Evolutionary conservation across 2,888 invertebrate species (phyloP).

Genomic region (Ceramica pisi): DNA sequence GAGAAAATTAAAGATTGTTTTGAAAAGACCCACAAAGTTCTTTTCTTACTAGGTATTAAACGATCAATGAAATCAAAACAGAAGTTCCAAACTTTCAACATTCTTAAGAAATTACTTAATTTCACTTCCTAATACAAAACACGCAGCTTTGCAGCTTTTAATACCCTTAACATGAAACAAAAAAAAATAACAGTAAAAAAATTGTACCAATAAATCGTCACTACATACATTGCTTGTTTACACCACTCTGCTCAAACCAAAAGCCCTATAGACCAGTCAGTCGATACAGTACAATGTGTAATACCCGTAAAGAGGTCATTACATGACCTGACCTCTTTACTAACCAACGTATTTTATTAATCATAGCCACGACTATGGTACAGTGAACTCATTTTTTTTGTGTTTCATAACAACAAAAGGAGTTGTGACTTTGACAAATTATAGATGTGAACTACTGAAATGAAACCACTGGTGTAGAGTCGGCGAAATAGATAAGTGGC

Average conservation of each 20-base stretch:
- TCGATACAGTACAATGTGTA: constrained; percentile 47
- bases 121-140: not conserved
- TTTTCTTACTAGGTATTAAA: not conserved
- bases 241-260: constrained; percentile 6
- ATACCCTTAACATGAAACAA: not conserved
- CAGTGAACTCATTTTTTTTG: constrained; percentile 61
- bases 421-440: constrained; percentile 67
- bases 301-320: constrained; percentile 38
- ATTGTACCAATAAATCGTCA: not conserved
- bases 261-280: constrained; percentile 19
- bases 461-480: constrained; percentile 43
- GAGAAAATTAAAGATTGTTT: too few species aligned
- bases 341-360: constrained; percentile 65
- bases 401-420: constrained; percentile 55
- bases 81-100: constrained; percentile 10
- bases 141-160: constrained; percentile 10
- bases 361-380: constrained; percentile 57
- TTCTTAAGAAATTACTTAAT: not conserved
- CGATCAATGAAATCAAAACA: not conserved
- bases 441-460: constrained; percentile 57
- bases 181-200: not conserved
- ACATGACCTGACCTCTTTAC: constrained; percentile 58
- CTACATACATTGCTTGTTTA: constrained; percentile 29
- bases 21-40: not conserved
- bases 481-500: not conserved